Evolutionary conservation across 2,797 vertebrate genomes (phyloP), one percentile per base, ranked within the genome.

Genomic region (Sebastes oblongus): DNA sequence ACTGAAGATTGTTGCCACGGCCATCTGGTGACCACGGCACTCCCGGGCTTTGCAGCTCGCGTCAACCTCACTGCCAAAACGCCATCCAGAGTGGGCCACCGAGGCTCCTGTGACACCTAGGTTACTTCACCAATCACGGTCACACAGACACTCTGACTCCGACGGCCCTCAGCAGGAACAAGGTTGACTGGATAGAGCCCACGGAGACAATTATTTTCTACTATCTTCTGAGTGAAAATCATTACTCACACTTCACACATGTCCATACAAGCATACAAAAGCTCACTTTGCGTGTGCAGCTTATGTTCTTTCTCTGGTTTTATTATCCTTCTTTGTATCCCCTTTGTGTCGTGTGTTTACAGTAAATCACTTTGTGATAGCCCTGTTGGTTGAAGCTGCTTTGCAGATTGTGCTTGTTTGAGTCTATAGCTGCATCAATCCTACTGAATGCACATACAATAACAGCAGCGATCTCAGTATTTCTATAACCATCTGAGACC

Each of bases 21-120:
- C 92, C 91, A 91, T 92, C 90, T 91, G 89, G 77, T 89, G 64
- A 74, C 77, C 78, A 65, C 27, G 56, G 58, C 75, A 58, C 78
- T 85, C 78, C 34, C 1, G 42, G 75, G 89, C 32, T 72, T 80
- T 69, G 78, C 77, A 77, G 83, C 77, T 74, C 72, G 27, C 52
- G 24, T 84, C 76, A 70, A 59, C 52, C 65, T 22, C 24, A 30
- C 80, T 86, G 88, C 90, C 91, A 86, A 75, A 64, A 54, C 42
- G 25, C 5, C 59, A 27, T 75, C 82, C 61, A 25, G 69, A 61
- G 68, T 18, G 74, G 54, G 64, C 73, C 77, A 27, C 52, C 5
- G 3, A 80, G 79, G 73, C 80, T 77, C 77, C 72, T n/a, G 54
- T 16, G 77, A 59, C 77, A 70, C 82, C 68, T 75, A 5, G 75